phyloP scores from a whole-genome alignment of 1,140 invertebrate species.

The Trachymyrmex cornetzi region DNA sequence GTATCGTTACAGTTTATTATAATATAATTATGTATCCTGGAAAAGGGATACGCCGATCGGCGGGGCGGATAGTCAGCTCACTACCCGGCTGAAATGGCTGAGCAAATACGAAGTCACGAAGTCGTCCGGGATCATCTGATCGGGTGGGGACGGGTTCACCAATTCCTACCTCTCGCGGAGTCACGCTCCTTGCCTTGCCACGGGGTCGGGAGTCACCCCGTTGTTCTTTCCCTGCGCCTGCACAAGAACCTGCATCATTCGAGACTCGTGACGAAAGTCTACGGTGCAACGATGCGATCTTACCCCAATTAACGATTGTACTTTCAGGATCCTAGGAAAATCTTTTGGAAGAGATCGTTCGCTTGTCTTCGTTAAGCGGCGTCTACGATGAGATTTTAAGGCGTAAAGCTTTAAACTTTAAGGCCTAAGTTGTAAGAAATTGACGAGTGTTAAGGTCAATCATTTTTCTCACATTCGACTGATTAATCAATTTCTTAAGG shows the following conservation, averaged over 20 bases:
- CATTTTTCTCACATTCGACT: too few species aligned
- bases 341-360: slow-evolving; percentile 23
- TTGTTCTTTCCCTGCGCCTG: slow-evolving; percentile 24
- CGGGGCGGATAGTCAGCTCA: slow-evolving; percentile 73
- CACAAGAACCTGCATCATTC: slow-evolving; percentile 15
- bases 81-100: slow-evolving; percentile 77
- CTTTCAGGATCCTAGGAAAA: background rate
- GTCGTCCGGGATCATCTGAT: slow-evolving; percentile 81
- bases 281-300: slow-evolving; percentile 61
- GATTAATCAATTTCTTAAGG: too few species aligned
- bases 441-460: too few species aligned
- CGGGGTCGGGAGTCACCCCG: slow-evolving; percentile 12
- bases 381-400: too few species aligned
- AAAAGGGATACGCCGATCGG: slow-evolving; percentile 76
- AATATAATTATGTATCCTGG: slow-evolving; percentile 87
- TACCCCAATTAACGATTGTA: slow-evolving; percentile 68
- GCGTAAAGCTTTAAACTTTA: too few species aligned
- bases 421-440: too few species aligned
- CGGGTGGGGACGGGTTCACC: slow-evolving; percentile 77
- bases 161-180: slow-evolving; percentile 73
- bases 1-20: slow-evolving; percentile 87
- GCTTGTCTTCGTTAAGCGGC: slow-evolving; percentile 9
- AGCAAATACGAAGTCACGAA: slow-evolving; percentile 86
- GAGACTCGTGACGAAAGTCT: slow-evolving; percentile 71
- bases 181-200: slow-evolving; percentile 61